Evolutionary conservation across 2,797 vertebrate species (phyloP).

Genomic region (Triplophysa yarkandensis): DNA sequence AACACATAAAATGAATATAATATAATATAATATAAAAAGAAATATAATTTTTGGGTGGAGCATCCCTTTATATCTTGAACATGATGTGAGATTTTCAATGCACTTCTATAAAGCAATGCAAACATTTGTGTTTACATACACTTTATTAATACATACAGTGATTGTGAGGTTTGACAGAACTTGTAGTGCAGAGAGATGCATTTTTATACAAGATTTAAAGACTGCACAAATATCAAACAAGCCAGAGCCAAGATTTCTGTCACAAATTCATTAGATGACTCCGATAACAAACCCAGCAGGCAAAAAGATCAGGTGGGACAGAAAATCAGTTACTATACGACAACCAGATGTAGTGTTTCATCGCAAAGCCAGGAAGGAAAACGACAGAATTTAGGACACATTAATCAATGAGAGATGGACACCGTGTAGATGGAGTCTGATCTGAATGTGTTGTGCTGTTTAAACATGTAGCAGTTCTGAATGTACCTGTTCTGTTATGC

Average conservation of each 20-base stretch:
- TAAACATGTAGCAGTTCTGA: conserved; percentile 9
- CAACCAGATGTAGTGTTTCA: background rate
- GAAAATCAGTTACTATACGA: background rate
- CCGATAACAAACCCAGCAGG: conserved; percentile 17
- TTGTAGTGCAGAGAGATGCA: conserved; percentile 44
- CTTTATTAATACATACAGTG: conserved; percentile 49
- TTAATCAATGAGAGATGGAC: conserved; percentile 34
- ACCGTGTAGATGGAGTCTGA: background rate
- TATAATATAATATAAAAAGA: too few relatives aligned
- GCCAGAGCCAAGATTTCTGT: conserved; percentile 45
- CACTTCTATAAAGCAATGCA: background rate
- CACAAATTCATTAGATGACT: conserved; percentile 45
- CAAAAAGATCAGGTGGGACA: background rate
- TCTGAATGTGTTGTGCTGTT: conserved; percentile 9
- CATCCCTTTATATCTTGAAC: background rate
- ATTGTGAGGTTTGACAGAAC: conserved; percentile 50
- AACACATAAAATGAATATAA: too few relatives aligned
- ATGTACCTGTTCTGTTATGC: conserved; percentile 4
- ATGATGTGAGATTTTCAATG: conserved; percentile 4
- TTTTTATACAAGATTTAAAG: conserved; percentile 56
- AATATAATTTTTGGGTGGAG: too few relatives aligned
- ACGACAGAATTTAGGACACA: conserved; percentile 8
- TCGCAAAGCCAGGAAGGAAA: conserved; percentile 22
- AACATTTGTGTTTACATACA: conserved; percentile 38
- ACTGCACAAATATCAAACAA: conserved; percentile 53